Evolutionary conservation across 2,888 invertebrate genomes (phyloP), one percentile per base, ranked within the genome.

Genomic region (Melanostoma mellinum): DNA sequence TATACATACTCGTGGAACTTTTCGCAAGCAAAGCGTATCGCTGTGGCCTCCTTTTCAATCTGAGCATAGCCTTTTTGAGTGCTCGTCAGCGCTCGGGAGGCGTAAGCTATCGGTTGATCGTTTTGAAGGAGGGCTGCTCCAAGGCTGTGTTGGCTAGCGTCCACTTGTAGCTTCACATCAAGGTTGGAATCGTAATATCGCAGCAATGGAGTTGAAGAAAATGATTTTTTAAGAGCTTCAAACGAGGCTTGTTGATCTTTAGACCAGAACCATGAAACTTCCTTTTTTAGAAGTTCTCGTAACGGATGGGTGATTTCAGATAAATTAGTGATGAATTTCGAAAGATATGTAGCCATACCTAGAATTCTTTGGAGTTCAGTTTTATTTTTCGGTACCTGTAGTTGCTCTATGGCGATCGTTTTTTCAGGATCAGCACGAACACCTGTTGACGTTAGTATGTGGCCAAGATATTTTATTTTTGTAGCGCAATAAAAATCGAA

Each of bases 401-500:
- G 87, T 46, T 86, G 40, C 0, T 61, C 56, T 0, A 89, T 87
- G 0, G 88, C 88, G 0, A 85, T 6, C 0, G 86, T 87, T 60
- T 89, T 89, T 1, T 86, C 87, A 0, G 87, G 87, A 58, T 89
- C 88, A 1, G 85, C 67, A 44, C 81, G 63, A 20, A 88, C 68
- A 30, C 88, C 88, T 3, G 10, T 33, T 4, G 87, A 87, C 0
- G 87, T 85, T 4, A 89, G 86, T 2, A 88, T 81, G 48, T 89
- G 88, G 0, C 88, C 88, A 3, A 88, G 63, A 56, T 87, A 88
- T 58, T 88, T 88, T 5, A 80, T 56, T 55, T 68, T 74, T n/a
- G 76, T 74, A n/a, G n/a, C n/a, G n/a, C n/a, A n/a, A n/a, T n/a
- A n/a, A n/a, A n/a, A n/a, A n/a, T n/a, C n/a, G n/a, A n/a, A n/a